These are phyloP conservation scores for Diorhabda sublineata DNA, from an alignment of 1,140 invertebrate species.

Conservation along the genomic window DNA sequence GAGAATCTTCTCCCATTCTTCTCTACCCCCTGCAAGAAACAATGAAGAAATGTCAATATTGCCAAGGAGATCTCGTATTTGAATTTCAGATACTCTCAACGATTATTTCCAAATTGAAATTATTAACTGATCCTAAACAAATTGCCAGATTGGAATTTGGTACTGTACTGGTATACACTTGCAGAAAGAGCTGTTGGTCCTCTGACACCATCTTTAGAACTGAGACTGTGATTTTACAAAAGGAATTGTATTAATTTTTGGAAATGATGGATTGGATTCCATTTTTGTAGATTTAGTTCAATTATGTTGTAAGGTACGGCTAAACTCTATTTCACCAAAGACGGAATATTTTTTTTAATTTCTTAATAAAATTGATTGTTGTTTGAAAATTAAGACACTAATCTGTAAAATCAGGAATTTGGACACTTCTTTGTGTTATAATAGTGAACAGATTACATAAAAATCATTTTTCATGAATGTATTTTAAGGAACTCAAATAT, in stretches of 20 bases:
- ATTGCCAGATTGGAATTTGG: slow-evolving; percentile 68
- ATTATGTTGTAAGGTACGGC: too few relatives aligned
- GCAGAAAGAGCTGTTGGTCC: slow-evolving; percentile 78
- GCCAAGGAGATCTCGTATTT: slow-evolving; percentile 66
- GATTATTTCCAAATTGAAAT: slow-evolving; percentile 64
- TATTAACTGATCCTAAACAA: slow-evolving; percentile 50
- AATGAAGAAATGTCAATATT: slow-evolving; percentile 62
- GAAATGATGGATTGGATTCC: too few relatives aligned
- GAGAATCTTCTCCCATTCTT: slow-evolving; percentile 61
- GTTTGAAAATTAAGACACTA: too few relatives aligned
- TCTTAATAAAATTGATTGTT: too few relatives aligned
- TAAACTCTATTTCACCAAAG: too few relatives aligned
- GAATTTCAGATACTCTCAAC: slow-evolving; percentile 79
- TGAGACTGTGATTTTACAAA: slow-evolving; percentile 73
- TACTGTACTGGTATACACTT: slow-evolving; percentile 76
- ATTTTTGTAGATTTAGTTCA: too few relatives aligned
- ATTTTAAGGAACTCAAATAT: too few relatives aligned
- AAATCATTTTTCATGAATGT: too few relatives aligned
- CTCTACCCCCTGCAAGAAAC: slow-evolving; percentile 58
- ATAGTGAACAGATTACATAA: too few relatives aligned
- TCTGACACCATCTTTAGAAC: slow-evolving; percentile 60
- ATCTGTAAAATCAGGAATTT: too few relatives aligned
- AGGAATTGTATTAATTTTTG: slow-evolving; percentile 52
- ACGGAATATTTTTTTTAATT: too few relatives aligned
- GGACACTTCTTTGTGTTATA: too few relatives aligned